A percentile compares a stretch with the other conserved stretches of the same genome.
phyloP scores from a whole-genome alignment of 1,140 invertebrate genomes.

The Popillia japonica region DNA sequence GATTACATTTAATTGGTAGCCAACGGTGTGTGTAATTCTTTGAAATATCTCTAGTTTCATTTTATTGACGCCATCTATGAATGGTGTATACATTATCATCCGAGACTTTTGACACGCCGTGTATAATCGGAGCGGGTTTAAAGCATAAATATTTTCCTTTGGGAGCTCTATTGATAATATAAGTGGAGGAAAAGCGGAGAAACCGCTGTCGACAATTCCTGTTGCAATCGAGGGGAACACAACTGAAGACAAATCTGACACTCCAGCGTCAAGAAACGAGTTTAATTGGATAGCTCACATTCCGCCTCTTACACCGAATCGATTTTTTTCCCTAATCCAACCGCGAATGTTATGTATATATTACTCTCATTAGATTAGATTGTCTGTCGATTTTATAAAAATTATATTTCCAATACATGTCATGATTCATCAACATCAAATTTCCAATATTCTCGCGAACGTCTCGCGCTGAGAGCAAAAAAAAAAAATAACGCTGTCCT shows the following conservation, averaged over 20 bases:
- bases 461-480: no score
- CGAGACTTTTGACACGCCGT: no score
- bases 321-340: no score
- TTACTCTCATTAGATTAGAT: no score
- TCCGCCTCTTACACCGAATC: background rate
- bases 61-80: background rate
- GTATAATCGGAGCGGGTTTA: no score
- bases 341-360: no score
- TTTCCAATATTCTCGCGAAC: no score
- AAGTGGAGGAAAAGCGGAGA: background rate
- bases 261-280: slow-evolving; percentile 2
- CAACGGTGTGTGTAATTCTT: slow-evolving; percentile 13
- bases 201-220: background rate
- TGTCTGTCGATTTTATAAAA: no score
- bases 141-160: slow-evolving; percentile 1
- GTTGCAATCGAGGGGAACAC: background rate
- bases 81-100: no score
- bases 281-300: slow-evolving; percentile 36
- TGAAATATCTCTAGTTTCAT: slow-evolving; percentile 16
- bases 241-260: slow-evolving; percentile 15
- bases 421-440: no score
- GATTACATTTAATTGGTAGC: slow-evolving; percentile 28
- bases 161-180: background rate
- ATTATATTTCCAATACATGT: no score
- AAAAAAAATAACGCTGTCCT: no score